A percentile compares a stretch with the other conserved stretches of the same genome.
Evolutionary conservation across 2,113 vertebrate genomes (phyloP).

Genomic region (Bucco capensis): DNA sequence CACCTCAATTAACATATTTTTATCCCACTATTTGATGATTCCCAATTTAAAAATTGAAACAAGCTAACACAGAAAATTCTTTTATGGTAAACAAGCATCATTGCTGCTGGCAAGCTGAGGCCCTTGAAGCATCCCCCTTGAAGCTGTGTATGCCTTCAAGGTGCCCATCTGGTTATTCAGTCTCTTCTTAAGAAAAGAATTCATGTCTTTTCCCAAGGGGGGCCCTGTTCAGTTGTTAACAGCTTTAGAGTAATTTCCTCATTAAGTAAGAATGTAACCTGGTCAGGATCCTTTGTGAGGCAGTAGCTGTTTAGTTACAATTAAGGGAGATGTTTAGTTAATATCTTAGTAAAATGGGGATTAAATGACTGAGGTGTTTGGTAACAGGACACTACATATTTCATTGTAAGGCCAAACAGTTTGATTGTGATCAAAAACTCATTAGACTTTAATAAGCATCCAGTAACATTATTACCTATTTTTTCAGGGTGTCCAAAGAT

Average conservation of each 20-base stretch:
- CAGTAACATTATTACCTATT: not conserved
- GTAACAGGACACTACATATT: not conserved
- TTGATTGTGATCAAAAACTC: not conserved
- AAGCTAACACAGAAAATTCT: constrained; percentile 37
- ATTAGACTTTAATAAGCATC: not conserved
- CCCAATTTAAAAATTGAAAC: constrained; percentile 64
- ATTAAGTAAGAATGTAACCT: constrained; percentile 58
- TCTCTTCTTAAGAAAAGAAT: constrained; percentile 25
- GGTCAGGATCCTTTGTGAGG: constrained; percentile 42
- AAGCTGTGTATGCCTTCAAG: constrained; percentile 36
- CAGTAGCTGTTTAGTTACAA: constrained; percentile 63
- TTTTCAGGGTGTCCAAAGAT: not conserved
- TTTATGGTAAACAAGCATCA: constrained; percentile 40
- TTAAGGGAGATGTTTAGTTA: constrained; percentile 68
- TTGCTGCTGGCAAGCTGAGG: constrained; percentile 4
- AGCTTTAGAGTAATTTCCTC: constrained; percentile 65
- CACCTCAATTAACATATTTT: constrained; percentile 57
- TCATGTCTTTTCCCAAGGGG: constrained; percentile 21
- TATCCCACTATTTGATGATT: constrained; percentile 41
- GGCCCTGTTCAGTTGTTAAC: constrained; percentile 37
- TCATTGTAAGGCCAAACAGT: not conserved
- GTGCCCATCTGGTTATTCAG: constrained; percentile 42
- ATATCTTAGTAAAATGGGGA: constrained; percentile 44
- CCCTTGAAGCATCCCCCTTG: not conserved
- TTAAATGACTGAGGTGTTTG: not conserved